A percentile compares a stretch with the other conserved stretches of the same genome.
phyloP scores from a whole-genome alignment of 2,113 vertebrate genomes.

The Cygnus buccinator region DNA sequence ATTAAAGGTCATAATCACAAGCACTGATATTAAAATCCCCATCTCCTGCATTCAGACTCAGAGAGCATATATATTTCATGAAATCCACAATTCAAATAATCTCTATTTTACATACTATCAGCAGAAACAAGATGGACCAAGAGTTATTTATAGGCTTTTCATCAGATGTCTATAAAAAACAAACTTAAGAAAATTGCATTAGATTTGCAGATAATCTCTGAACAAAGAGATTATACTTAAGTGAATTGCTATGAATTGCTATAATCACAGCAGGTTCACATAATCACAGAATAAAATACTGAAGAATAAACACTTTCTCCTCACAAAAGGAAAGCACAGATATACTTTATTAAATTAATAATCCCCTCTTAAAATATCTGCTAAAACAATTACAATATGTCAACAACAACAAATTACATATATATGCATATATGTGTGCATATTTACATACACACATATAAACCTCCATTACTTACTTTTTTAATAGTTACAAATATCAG shows the following conservation, averaged over 20 bases:
- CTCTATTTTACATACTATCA: background rate
- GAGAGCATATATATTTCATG: background rate
- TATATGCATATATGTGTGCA: background rate
- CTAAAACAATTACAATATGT: background rate
- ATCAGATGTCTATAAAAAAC: constrained; percentile 21
- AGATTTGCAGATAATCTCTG: constrained; percentile 21
- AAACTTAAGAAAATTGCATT: background rate
- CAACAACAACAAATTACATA: background rate
- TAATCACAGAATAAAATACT: constrained; percentile 23
- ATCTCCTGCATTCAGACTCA: background rate
- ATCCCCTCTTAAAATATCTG: background rate
- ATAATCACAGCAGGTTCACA: constrained; percentile 26
- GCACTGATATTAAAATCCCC: background rate
- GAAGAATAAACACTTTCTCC: constrained; percentile 36
- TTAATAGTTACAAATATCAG: background rate
- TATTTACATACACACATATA: background rate
- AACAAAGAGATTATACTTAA: constrained; percentile 39
- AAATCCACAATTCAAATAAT: constrained; percentile 20
- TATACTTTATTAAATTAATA: constrained; percentile 13
- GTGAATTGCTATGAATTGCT: background rate
- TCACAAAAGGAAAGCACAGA: background rate
- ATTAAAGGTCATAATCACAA: background rate
- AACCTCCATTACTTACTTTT: background rate
- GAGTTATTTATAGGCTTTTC: constrained; percentile 15
- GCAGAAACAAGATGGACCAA: background rate